These are phyloP conservation scores for Oceanodroma tethys DNA, from an alignment of 2,113 vertebrate species.

Conservation along the genomic window DNA sequence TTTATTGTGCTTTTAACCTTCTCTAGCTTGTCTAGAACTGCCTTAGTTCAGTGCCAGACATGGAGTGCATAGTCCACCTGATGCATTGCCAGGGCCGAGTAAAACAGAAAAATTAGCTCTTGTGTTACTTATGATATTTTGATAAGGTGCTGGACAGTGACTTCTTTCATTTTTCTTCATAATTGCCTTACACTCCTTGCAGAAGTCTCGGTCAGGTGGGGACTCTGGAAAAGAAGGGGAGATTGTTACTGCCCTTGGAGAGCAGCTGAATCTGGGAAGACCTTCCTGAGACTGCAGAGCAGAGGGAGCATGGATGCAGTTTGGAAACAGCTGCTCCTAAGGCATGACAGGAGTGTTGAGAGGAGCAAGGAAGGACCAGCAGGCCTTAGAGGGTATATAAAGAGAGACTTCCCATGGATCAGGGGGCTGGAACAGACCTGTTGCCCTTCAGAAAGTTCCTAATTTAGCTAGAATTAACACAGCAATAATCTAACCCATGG, in stretches of 20 bases:
- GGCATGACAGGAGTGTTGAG: not conserved
- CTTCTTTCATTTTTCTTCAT: not conserved
- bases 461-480: not conserved
- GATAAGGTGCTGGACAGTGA: not conserved
- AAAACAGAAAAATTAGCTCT: not conserved
- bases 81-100: not conserved
- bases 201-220: not conserved
- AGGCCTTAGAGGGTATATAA: not conserved
- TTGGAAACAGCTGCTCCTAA: not conserved
- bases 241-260: not conserved
- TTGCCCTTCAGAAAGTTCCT: not conserved
- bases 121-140: not conserved
- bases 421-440: not conserved
- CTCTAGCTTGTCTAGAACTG: not conserved
- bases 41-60: not conserved
- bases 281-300: not conserved
- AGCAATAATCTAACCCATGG: not conserved
- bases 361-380: not conserved
- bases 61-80: too few relatives aligned
- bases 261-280: not conserved
- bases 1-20: not conserved
- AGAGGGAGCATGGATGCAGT: not conserved
- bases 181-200: not conserved
- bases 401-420: not conserved
- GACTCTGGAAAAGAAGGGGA: not conserved